These are phyloP conservation scores for Glyptemys insculpta DNA, from an alignment of 2,797 vertebrate genomes.

Conservation along the genomic window DNA sequence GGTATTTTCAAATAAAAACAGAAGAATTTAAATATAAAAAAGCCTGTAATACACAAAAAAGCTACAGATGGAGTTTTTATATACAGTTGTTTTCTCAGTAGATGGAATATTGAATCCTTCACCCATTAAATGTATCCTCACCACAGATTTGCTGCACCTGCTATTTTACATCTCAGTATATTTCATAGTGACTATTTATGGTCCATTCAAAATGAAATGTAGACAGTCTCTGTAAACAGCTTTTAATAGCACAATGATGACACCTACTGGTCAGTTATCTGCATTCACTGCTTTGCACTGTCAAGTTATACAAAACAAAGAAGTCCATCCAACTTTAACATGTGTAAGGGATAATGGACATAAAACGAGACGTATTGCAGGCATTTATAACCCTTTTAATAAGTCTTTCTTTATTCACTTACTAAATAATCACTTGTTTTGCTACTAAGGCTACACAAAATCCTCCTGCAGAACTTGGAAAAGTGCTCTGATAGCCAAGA, in stretches of 20 bases:
- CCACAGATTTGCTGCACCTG: constrained; percentile 80
- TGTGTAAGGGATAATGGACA: not conserved
- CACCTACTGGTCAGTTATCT: constrained; percentile 51
- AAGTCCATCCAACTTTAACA: not conserved
- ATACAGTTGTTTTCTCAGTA: constrained; percentile 72
- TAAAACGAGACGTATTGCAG: not conserved
- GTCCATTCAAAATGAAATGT: constrained; percentile 35
- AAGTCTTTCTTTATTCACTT: not conserved
- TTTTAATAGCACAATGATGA: constrained; percentile 47
- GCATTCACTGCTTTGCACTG: accelerated
- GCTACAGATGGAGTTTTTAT: constrained; percentile 81
- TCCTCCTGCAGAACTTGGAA: not conserved
- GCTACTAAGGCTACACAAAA: not conserved
- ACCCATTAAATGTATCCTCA: constrained; percentile 65
- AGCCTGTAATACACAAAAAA: constrained; percentile 56
- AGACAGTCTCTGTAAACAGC: not conserved
- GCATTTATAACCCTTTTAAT: not conserved
- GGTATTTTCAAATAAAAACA: constrained; percentile 72
- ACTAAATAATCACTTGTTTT: accelerated
- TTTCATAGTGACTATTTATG: constrained; percentile 76
- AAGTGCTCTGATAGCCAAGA: not conserved
- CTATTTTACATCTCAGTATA: constrained; percentile 75
- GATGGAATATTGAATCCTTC: constrained; percentile 76
- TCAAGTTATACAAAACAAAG: not conserved
- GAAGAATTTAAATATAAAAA: constrained; percentile 63